Conservation (phyloP, 2,888 invertebrate species). For the Sturmia bella region DNA sequence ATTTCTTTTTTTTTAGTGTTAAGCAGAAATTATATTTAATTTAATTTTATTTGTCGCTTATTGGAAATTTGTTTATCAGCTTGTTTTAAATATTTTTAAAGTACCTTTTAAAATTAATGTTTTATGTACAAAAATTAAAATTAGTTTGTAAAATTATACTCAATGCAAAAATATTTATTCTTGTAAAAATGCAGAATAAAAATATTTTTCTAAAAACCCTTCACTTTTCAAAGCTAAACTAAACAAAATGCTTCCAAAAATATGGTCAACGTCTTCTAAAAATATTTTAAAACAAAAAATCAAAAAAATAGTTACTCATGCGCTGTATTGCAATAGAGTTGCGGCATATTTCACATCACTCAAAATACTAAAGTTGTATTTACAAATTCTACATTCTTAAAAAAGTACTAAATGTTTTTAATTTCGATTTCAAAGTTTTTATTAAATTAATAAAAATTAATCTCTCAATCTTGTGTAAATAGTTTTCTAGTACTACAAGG, state of each 20-base stretch:
- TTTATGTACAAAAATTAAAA: constrained; percentile 61
- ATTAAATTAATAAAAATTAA: constrained; percentile 69
- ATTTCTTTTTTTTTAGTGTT: constrained; percentile 23
- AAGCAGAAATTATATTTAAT: constrained; percentile 16
- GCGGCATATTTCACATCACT: constrained; percentile 3
- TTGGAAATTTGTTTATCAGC: constrained; percentile 48
- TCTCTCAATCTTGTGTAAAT: constrained; percentile 39
- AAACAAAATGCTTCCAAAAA: constrained; percentile 7
- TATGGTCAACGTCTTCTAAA: not conserved
- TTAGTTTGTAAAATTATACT: constrained; percentile 22
- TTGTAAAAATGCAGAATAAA: not conserved
- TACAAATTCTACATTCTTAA: constrained; percentile 18
- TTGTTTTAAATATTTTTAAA: constrained; percentile 47
- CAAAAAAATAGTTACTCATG: not conserved
- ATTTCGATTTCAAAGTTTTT: constrained; percentile 50
- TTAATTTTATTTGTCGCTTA: constrained; percentile 40
- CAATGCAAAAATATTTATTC: constrained; percentile 4
- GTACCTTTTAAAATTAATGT: constrained; percentile 57
- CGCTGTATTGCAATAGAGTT: no score
- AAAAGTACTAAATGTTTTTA: not conserved
- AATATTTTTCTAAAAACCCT: no score
- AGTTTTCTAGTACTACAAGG: constrained; percentile 15
- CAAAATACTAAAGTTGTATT: not conserved
- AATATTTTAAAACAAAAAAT: not conserved
- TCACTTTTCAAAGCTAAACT: not conserved